These are phyloP conservation scores for Augochlora pura DNA, from an alignment of 1,140 invertebrate genomes.

Conservation along the genomic window DNA sequence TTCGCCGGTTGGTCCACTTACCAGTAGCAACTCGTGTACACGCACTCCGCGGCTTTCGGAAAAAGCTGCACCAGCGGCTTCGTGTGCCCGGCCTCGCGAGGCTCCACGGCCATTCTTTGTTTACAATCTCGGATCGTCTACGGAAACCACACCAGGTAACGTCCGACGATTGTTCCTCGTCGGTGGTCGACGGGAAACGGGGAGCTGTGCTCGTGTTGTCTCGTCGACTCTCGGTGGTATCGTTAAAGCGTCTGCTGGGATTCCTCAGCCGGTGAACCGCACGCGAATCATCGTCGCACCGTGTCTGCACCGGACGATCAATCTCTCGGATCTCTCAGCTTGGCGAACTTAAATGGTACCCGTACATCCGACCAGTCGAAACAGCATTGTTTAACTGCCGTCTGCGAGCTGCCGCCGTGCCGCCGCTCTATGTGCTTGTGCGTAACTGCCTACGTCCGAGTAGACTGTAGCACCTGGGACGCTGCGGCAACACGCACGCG, in stretches of 20 bases:
- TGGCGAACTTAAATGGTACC: conserved; percentile 7
- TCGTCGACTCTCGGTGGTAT: neutral
- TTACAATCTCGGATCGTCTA: conserved; percentile 59
- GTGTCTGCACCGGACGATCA: neutral
- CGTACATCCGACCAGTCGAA: conserved; percentile 1
- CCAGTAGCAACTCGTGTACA: conserved; percentile 82
- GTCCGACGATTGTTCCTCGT: neutral
- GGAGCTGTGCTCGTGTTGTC: too few relatives aligned
- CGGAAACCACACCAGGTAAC: neutral
- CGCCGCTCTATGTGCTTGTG: neutral
- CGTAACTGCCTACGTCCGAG: conserved; percentile 5
- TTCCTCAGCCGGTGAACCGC: neutral
- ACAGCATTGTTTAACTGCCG: conserved; percentile 48
- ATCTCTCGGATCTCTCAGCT: neutral
- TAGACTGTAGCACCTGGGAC: conserved; percentile 17
- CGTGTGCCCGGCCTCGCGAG: conserved; percentile 71
- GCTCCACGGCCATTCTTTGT: conserved; percentile 71
- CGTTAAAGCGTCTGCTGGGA: conserved; percentile 21
- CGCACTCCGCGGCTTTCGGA: conserved; percentile 77
- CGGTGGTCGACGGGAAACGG: too few relatives aligned
- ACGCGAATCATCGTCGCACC: conserved; percentile 22
- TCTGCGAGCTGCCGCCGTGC: neutral
- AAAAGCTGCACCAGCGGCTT: conserved; percentile 79
- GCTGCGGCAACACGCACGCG: conserved; percentile 25
- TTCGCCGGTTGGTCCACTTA: conserved; percentile 65